Base-by-base conservation (phyloP, 2,888 invertebrate genomes). In the Slavum lentiscoides region DNA sequence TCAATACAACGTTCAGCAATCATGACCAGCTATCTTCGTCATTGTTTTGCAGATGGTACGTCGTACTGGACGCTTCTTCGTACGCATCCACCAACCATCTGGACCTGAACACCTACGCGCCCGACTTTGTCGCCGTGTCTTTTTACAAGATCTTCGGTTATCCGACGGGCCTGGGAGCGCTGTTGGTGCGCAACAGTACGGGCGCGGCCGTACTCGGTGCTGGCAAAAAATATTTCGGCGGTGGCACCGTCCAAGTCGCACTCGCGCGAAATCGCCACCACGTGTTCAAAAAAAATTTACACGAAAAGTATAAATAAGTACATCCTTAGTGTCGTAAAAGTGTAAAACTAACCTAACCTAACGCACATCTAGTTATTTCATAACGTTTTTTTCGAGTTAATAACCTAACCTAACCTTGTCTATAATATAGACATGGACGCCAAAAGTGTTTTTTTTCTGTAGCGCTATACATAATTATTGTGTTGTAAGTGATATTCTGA, bases 71-170 rank as follows among this genome's bases (percentile, higher is more conserved):
- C 88, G 94, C 95, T 9, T 96, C 98, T 0, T 89, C 92, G 55
- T 94, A 89, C 88, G 93, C 91, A 0, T 90, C 93, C 8, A 94
- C 95, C 21, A 94, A 91, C 86, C 88, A 88, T 76, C 87, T 98
- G 74, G 92, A 98, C 88, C 88, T 98, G 81, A 88, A 90, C 0
- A 84, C 85, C 73, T 88, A 88, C 82, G 90, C 91, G 83, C 95
- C 98, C 6, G 97, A 98, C 87, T 98, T 97, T 88, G 91, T 97
- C 0, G 90, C 92, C 81, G 82, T 98, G 23, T 98, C 98, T 0
- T 98, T 98, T 88, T 98, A 98, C 88, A 98, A 98, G 89, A 93
- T 98, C 85, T 98, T 98, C 88, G 94, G 94, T 30, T 97, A 93
- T 86, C 98, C 98, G 1, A 97, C 97, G 74, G 98, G 98, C 5